Evolutionary conservation across 2,797 vertebrate genomes (phyloP).

Genomic region (Sebastes taczanowskii): DNA sequence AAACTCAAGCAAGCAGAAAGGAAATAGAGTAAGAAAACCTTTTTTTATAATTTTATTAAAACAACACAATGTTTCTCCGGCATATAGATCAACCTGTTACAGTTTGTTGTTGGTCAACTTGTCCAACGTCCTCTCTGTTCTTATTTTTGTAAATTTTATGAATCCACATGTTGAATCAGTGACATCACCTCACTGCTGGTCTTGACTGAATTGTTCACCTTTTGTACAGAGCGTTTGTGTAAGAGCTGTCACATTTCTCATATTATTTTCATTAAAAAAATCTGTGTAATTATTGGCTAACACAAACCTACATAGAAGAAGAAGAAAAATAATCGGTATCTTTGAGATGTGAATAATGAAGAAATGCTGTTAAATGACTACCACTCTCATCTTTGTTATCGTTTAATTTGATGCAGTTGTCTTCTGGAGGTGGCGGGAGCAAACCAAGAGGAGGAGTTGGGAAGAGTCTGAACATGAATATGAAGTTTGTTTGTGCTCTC

Average conservation of each 20-base stretch:
- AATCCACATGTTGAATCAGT: neutral
- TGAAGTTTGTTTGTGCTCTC: slow-evolving; percentile 93
- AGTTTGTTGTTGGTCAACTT: neutral
- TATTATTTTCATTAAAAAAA: neutral
- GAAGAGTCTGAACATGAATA: slow-evolving; percentile 84
- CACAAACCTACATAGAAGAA: no score
- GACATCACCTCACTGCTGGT: neutral
- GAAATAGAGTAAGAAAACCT: slow-evolving; percentile 48
- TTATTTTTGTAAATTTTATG: neutral
- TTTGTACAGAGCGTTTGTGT: neutral
- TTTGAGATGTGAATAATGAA: neutral
- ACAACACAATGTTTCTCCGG: neutral
- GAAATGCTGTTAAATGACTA: neutral
- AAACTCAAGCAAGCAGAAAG: slow-evolving; percentile 46
- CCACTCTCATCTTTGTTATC: neutral
- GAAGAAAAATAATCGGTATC: neutral
- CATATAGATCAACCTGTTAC: neutral
- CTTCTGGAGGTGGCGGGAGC: slow-evolving; percentile 9
- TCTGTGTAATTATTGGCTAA: neutral
- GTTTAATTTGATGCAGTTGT: slow-evolving; percentile 7
- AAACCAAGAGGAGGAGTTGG: slow-evolving; percentile 37
- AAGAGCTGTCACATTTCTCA: neutral
- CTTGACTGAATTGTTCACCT: neutral
- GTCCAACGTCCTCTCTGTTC: neutral
- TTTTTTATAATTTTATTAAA: neutral